Base-by-base conservation (phyloP, 2,113 vertebrate species). In the Calidris pygmaea region DNA sequence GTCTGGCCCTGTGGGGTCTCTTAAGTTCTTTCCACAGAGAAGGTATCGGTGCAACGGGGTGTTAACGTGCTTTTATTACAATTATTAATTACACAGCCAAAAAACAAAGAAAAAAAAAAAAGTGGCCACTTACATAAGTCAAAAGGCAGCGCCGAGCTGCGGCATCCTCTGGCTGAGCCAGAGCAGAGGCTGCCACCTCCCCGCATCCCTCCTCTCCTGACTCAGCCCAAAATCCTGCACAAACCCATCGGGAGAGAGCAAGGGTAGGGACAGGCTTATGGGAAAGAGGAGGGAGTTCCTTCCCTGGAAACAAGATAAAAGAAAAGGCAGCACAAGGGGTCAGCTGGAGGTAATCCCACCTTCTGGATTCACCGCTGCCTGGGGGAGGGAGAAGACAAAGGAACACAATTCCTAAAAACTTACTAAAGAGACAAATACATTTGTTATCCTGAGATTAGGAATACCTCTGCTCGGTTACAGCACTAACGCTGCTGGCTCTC, bases 21-120 rank as follows among this genome's bases (percentile, higher is more conserved):
- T 30, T 16, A 5, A 27, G 7, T 43, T 43, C 50, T 70, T 41
- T 53, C 29, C 87, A 37, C 85, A 83, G 74, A 85, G 71, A 65
- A 85, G 66, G 80, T 39, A 30, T 21, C 17, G 73, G n/a, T 71
- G 90, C 77, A 32, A 29, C 1, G 78, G 58, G 78, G n/a, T 80
- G 78, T 22, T n/a, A 83, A 85, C 1, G 50, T 48, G 85, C 50
- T 79, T 91, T 96, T 97, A 94, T 94, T 97, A 82, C 89, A 50
- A 7, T 45, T 24, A 53, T 65, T 32, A 66, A 74, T 80, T 56
- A 66, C 9, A 95, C 92, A 94, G 85, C 39, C 39, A 41, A 41
- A 41, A 41, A 39, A 9, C 85, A 78, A 35, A 81, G 75, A 65
- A 19, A 8, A 20, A 47, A 47, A 20, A 48, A 47, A 47, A 47